Evolutionary conservation across 2,888 invertebrate genomes (phyloP).

Genomic region (Danaus chrysippus): DNA sequence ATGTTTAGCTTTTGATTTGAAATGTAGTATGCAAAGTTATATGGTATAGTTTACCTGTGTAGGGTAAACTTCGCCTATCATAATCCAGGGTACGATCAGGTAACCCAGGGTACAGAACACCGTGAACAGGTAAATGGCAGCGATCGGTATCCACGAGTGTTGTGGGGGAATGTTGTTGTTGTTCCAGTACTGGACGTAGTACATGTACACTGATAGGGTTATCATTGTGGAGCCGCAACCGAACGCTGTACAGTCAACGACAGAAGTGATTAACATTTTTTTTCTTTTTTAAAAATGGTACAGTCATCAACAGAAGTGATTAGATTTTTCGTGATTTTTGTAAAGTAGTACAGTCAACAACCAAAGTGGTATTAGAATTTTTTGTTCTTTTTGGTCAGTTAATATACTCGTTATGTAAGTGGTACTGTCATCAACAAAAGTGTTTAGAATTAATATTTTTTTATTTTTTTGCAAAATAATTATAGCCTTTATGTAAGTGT

Average conservation of each 20-base stretch:
- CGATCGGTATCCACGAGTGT: constrained; percentile 81
- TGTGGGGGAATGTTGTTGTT: constrained; percentile 52
- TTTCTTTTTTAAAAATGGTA: not conserved
- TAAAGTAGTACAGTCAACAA: not conserved
- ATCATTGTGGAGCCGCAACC: constrained; percentile 83
- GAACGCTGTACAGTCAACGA: constrained; percentile 49
- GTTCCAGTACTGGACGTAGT: constrained; percentile 75
- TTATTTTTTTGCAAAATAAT: too few species aligned
- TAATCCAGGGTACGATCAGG: constrained; percentile 84
- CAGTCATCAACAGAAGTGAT: not conserved
- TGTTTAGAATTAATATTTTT: too few species aligned
- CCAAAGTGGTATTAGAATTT: too few species aligned
- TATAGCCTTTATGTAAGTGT: too few species aligned
- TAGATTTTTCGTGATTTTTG: not conserved
- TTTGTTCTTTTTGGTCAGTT: too few species aligned
- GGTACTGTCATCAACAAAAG: constrained; percentile 21
- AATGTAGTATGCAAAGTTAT: not conserved
- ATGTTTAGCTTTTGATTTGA: not conserved
- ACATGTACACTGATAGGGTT: constrained; percentile 79
- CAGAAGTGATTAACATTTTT: not conserved
- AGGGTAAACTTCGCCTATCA: constrained; percentile 87
- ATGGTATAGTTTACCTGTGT: constrained; percentile 63
- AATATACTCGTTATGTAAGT: too few species aligned
- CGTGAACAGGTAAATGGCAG: constrained; percentile 80
- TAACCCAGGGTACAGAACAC: constrained; percentile 82